Evolutionary conservation across 2,113 vertebrate species (phyloP).

Genomic region (Calyptomena viridis): DNA sequence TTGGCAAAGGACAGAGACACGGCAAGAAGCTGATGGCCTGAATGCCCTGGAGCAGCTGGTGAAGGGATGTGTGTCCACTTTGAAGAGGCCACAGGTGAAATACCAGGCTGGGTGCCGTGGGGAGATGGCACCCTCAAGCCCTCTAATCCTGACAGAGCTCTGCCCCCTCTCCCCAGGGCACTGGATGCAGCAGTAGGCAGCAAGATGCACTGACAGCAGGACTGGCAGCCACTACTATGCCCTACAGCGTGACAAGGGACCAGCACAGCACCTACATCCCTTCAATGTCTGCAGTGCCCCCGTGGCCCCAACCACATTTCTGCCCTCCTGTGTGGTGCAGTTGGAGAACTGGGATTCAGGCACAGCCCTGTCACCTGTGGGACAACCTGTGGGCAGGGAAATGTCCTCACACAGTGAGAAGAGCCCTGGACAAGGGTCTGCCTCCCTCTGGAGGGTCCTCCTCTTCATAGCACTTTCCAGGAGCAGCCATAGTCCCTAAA

Average conservation of each 20-base stretch:
- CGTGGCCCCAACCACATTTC: rapidly evolving
- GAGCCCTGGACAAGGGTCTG: background rate
- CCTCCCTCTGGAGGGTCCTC: background rate
- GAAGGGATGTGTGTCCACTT: background rate
- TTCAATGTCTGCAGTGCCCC: background rate
- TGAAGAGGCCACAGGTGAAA: background rate
- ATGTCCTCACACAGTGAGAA: background rate
- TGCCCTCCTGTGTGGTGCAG: background rate
- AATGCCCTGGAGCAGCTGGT: background rate
- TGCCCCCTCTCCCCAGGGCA: background rate
- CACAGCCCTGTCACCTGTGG: background rate
- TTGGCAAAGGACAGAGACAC: background rate
- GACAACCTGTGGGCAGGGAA: rapidly evolving
- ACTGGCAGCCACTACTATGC: rapidly evolving
- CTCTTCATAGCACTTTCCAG: background rate
- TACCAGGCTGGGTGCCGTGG: background rate
- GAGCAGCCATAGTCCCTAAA: background rate
- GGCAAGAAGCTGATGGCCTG: rapidly evolving
- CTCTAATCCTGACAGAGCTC: background rate
- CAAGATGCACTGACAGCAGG: background rate
- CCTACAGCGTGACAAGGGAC: background rate
- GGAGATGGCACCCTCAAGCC: background rate
- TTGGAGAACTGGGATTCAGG: background rate
- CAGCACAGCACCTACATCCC: rapidly evolving
- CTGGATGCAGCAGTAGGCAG: background rate